phyloP scores from a whole-genome alignment of 1,140 invertebrate genomes.

The Bradysia coprophila region DNA sequence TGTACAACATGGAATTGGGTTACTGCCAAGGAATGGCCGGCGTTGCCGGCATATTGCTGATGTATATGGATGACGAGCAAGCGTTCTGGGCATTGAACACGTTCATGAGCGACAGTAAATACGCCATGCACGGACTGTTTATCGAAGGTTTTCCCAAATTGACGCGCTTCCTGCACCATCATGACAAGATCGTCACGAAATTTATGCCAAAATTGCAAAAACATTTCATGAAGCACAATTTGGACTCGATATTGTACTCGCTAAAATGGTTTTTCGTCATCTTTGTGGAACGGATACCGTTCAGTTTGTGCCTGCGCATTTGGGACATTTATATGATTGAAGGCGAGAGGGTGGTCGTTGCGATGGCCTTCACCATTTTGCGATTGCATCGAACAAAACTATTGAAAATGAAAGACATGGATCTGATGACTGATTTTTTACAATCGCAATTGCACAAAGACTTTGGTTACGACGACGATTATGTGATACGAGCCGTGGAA shows the following conservation, averaged over 20 bases:
- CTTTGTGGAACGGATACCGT: slow-evolving; percentile 87
- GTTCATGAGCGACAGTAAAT: slow-evolving; percentile 73
- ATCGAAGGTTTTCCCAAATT: slow-evolving; percentile 95
- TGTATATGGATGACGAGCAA: slow-evolving; percentile 87
- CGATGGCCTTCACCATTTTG: slow-evolving; percentile 86
- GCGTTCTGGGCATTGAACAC: slow-evolving; percentile 88
- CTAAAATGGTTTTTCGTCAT: slow-evolving; percentile 98
- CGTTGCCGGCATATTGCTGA: slow-evolving; percentile 70
- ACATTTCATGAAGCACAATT: slow-evolving; percentile 83
- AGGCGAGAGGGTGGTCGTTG: slow-evolving; percentile 75
- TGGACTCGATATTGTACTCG: slow-evolving; percentile 83
- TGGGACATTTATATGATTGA: slow-evolving; percentile 93
- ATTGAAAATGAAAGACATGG: slow-evolving; percentile 61
- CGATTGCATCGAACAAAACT: slow-evolving; percentile 79
- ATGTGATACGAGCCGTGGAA: slow-evolving; percentile 62
- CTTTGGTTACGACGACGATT: slow-evolving; percentile 78
- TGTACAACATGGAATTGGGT: slow-evolving; percentile 82
- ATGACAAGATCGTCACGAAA: slow-evolving; percentile 82
- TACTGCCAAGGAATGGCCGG: slow-evolving; percentile 93
- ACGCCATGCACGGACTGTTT: slow-evolving; percentile 90
- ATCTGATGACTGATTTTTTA: slow-evolving; percentile 65
- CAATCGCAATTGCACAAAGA: slow-evolving; percentile 73
- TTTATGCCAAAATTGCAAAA: slow-evolving; percentile 83
- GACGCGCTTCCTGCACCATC: slow-evolving; percentile 77
- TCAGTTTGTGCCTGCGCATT: slow-evolving; percentile 72